Percentiles rank a stretch among this genome's conserved stretches.
Conservation (phyloP, 2,888 invertebrate genomes). For the Rhagophthalmus giganteus region DNA sequence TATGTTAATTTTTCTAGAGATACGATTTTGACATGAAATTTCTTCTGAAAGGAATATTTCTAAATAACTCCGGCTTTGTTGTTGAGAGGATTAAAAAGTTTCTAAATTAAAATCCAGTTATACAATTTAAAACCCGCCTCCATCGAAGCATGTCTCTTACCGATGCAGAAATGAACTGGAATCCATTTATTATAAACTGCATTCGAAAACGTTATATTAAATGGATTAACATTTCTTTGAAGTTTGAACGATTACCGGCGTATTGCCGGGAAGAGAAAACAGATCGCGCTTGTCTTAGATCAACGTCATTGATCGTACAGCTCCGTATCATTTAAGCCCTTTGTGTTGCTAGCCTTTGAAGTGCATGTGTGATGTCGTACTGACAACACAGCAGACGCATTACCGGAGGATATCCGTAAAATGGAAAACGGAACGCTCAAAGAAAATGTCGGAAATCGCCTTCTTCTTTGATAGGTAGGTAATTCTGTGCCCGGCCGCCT, state of each 20-base stretch:
- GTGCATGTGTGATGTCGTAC: slow-evolving; percentile 36
- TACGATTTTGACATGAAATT: slow-evolving; percentile 16
- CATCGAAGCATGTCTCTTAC: neutral
- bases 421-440: slow-evolving; percentile 35
- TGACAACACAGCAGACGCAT: slow-evolving; percentile 38
- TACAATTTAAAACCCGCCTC: slow-evolving; percentile 7
- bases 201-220: slow-evolving; percentile 33
- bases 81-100: slow-evolving; percentile 9
- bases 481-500: slow-evolving; percentile 13
- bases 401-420: slow-evolving; percentile 39
- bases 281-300: slow-evolving; percentile 31
- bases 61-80: slow-evolving; percentile 12
- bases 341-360: slow-evolving; percentile 41
- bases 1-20: slow-evolving; percentile 23
- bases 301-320: slow-evolving; percentile 34
- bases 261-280: slow-evolving; percentile 34
- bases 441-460: slow-evolving; percentile 38
- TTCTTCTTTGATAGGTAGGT: slow-evolving; percentile 25
- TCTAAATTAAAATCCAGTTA: slow-evolving; percentile 7
- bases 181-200: slow-evolving; percentile 6
- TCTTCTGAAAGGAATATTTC: slow-evolving; percentile 7
- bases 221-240: slow-evolving; percentile 45
- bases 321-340: slow-evolving; percentile 41
- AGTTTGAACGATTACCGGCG: slow-evolving; percentile 16
- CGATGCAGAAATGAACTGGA: slow-evolving; percentile 8